Evolutionary conservation across 2,888 invertebrate genomes (phyloP), one percentile per base, ranked within the genome.

Genomic region (Hoplodrina ambigua): DNA sequence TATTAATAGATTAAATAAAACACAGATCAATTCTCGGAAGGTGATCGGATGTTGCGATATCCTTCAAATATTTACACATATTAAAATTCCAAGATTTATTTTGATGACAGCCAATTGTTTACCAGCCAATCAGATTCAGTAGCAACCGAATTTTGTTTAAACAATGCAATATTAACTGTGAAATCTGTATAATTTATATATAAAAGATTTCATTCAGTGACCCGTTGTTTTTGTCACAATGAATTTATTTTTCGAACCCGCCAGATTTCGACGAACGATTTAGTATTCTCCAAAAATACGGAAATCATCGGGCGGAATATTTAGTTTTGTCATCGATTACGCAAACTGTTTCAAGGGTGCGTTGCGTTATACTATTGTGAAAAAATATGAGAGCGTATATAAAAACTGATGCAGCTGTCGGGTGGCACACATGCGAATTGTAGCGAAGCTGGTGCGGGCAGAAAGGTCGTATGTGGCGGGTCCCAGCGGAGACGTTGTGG

Each of bases 291-390:
- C 93, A 90, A 92, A 95, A 95, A 95, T 94, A 94, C 95, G 96
- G 96, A 96, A 96, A 96, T 96, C 94, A 94, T 93, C 95, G 93
- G 94, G 94, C 92, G 96, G 95, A 96, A 96, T 96, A 94, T 96
- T 96, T 96, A 96, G 96, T 96, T 96, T 96, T 95, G 95, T 96
- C 96, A 95, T 96, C 95, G 94, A 96, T 96, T 96, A 94, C 96
- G 96, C 96, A 96, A 96, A 96, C 96, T 95, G 95, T 96, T 96
- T 96, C 96, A 96, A 96, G 96, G 96, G 96, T 96, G 95, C 94
- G 93, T 89, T 90, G 91, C 86, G 90, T 86, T 89, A 89, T 88
- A 89, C 90, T 88, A 94, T 94, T 94, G 94, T 94, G 94, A 96
- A 96, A 96, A 96, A 96, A 94, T 94, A 92, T 91, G 91, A 94